A percentile compares a stretch with the other conserved stretches of the same genome.
phyloP scores from a whole-genome alignment of 2,888 invertebrate species.

The Dicyrtoma fusca region DNA sequence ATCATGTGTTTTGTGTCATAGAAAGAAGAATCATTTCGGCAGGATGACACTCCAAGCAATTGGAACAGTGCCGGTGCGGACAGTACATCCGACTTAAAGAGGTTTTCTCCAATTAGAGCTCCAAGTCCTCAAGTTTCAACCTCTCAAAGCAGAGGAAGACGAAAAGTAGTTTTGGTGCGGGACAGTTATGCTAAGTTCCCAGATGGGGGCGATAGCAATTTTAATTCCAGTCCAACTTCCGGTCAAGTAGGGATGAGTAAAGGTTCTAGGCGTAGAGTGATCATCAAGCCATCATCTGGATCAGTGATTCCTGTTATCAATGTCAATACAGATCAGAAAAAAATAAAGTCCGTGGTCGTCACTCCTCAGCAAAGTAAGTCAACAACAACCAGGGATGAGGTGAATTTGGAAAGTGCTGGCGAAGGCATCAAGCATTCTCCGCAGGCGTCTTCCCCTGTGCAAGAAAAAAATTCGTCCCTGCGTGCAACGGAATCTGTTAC shows the following conservation, averaged over 20 bases:
- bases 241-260: background rate
- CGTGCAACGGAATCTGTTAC: too few relatives aligned
- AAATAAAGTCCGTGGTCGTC: constrained; percentile 6
- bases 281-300: constrained; percentile 14
- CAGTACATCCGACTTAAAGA: background rate
- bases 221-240: background rate
- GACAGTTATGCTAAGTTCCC: background rate
- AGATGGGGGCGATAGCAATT: background rate
- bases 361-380: background rate
- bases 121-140: constrained; percentile 1
- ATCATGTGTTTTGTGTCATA: too few relatives aligned
- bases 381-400: too few relatives aligned
- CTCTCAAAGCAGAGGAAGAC: background rate
- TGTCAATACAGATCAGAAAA: constrained; percentile 2
- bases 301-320: constrained; percentile 15
- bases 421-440: too few relatives aligned
- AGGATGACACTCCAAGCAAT: too few relatives aligned
- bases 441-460: too few relatives aligned
- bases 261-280: background rate
- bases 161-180: background rate
- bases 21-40: too few relatives aligned
- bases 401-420: too few relatives aligned
- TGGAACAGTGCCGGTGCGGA: too few relatives aligned
- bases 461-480: too few relatives aligned
- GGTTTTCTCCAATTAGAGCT: constrained; percentile 2